Conservation (phyloP, 1,140 invertebrate species). For the Acromyrmex charruanus region DNA sequence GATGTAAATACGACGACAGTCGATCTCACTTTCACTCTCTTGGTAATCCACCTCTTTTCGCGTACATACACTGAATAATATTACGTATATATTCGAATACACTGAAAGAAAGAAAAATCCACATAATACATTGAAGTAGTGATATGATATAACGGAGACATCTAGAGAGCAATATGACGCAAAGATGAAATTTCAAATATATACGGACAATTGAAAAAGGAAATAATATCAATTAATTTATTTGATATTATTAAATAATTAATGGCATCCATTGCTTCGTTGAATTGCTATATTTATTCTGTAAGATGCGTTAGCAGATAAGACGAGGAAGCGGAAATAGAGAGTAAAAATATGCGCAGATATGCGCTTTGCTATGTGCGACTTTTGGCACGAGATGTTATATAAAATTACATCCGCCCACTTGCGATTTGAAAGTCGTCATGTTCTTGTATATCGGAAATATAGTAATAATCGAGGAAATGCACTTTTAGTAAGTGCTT, state of each 20-base stretch:
- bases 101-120: conserved; percentile 8
- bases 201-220: not conserved
- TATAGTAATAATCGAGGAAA: conserved; percentile 19
- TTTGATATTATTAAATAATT: too few relatives aligned
- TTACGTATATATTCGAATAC: conserved; percentile 12
- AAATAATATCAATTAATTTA: not conserved
- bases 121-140: not conserved
- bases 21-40: conserved; percentile 57
- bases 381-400: conserved; percentile 70
- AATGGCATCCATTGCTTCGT: not conserved
- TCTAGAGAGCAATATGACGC: not conserved
- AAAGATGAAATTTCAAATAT: conserved; percentile 13
- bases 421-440: conserved; percentile 64
- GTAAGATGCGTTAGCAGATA: not conserved
- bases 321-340: conserved; percentile 66
- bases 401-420: conserved; percentile 58
- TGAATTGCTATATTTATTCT: not conserved
- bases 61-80: not conserved
- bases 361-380: conserved; percentile 30
- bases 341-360: conserved; percentile 11
- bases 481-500: not conserved
- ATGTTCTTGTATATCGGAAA: conserved; percentile 44
- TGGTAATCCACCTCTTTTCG: conserved; percentile 35
- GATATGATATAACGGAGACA: not conserved
- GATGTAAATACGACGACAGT: conserved; percentile 22